phyloP scores from a whole-genome alignment of 2,797 vertebrate genomes.

The Melanotaenia maccullochi region DNA sequence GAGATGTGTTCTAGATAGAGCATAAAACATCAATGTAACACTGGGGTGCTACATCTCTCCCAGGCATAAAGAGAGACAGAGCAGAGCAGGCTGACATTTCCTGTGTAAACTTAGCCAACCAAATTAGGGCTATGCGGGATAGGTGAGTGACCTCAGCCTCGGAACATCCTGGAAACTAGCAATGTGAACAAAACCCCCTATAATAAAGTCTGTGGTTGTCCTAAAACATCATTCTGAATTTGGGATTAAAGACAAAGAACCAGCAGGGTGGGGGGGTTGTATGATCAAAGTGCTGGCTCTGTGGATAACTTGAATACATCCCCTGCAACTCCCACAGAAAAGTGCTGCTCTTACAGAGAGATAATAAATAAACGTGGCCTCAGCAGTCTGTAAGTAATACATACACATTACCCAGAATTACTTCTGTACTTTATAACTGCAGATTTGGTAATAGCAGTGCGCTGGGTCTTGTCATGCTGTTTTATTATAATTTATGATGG shows the following conservation, averaged over 20 bases:
- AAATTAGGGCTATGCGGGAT: constrained; percentile 24
- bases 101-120: constrained; percentile 44
- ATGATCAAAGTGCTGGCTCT: constrained; percentile 57
- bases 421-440: constrained; percentile 70
- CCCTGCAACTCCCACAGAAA: constrained; percentile 36
- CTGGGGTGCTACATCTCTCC: constrained; percentile 56
- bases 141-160: constrained; percentile 19
- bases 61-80: constrained; percentile 47
- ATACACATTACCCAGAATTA: constrained; percentile 79
- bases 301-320: constrained; percentile 39
- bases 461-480: constrained; percentile 52
- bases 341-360: constrained; percentile 8
- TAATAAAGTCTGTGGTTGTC: constrained; percentile 21
- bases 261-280: constrained; percentile 38
- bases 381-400: constrained; percentile 69
- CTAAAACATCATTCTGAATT: constrained; percentile 35
- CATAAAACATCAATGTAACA: constrained; percentile 60
- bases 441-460: constrained; percentile 63
- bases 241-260: constrained; percentile 48
- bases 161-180: constrained; percentile 35
- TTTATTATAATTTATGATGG: constrained; percentile 78
- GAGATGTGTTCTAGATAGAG: constrained; percentile 74
- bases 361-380: constrained; percentile 69
- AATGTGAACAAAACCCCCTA: constrained; percentile 33
- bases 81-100: constrained; percentile 39